A percentile compares a stretch with the other conserved stretches of the same genome.
phyloP scores from a whole-genome alignment of 2,113 vertebrate genomes.

The Grallaria varia region DNA sequence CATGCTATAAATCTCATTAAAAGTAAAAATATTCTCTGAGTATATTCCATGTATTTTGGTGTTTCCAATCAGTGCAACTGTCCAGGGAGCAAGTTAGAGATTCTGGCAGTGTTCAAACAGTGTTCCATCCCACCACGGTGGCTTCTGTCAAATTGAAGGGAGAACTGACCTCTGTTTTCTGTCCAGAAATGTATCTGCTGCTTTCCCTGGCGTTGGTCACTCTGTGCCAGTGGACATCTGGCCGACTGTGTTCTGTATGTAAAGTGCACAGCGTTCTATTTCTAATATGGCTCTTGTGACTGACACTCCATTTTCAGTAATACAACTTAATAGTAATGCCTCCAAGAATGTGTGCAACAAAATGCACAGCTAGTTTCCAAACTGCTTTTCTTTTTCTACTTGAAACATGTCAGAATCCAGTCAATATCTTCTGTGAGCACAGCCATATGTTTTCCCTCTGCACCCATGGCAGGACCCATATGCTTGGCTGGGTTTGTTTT shows the following conservation, averaged over 20 bases:
- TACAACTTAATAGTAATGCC: not conserved
- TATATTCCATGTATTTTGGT: not conserved
- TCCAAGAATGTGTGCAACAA: not conserved
- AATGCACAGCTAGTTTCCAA: not conserved
- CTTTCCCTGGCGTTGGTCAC: not conserved
- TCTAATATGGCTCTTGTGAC: not conserved
- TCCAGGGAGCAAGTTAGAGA: not conserved
- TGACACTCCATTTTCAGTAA: not conserved
- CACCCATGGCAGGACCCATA: conserved; percentile 34
- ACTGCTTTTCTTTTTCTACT: not conserved
- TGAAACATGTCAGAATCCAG: not conserved
- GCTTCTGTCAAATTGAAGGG: not conserved
- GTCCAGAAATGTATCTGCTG: not conserved
- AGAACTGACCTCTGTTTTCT: not conserved
- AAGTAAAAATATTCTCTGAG: not conserved
- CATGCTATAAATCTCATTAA: not conserved
- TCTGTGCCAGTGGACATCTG: not conserved
- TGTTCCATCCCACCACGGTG: not conserved
- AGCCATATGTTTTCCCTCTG: conserved; percentile 33
- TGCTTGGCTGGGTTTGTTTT: not conserved
- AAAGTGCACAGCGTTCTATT: not conserved
- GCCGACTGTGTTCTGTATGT: not conserved
- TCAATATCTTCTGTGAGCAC: not conserved
- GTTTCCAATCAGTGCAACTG: not conserved
- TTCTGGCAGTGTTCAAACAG: not conserved